These are phyloP conservation scores for Semaprochilodus insignis DNA, from an alignment of 2,797 vertebrate species.

Conservation along the genomic window DNA sequence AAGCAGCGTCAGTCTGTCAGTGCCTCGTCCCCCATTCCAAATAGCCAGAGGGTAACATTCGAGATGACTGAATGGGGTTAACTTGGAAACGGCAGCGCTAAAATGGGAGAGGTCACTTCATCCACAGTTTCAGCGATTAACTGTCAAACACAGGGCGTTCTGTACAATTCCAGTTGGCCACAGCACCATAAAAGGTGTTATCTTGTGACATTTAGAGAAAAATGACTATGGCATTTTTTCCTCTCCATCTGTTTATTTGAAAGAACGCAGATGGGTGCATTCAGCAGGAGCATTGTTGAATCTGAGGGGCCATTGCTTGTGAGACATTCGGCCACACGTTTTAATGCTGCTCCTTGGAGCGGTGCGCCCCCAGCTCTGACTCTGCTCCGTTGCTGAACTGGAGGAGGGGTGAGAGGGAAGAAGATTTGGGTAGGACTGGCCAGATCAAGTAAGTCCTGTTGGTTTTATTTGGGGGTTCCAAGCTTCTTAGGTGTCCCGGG, in stretches of 20 bases:
- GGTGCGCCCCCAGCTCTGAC: neutral
- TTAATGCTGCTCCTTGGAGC: neutral
- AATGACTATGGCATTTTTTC: constrained; percentile 32
- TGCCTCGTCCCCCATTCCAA: constrained; percentile 59
- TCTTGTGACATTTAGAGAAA: constrained; percentile 2
- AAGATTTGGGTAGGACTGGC: constrained; percentile 46
- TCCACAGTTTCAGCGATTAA: neutral
- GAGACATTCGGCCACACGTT: neutral
- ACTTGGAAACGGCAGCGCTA: neutral
- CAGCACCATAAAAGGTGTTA: neutral
- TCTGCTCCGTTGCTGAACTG: neutral
- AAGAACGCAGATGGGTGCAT: neutral
- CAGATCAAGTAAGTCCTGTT: constrained; percentile 55
- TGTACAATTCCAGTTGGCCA: constrained; percentile 32
- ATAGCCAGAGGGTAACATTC: constrained; percentile 56
- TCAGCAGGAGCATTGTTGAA: neutral
- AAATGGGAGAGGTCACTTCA: constrained; percentile 30
- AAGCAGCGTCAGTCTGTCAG: constrained; percentile 71
- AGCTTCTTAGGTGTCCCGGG: constrained; percentile 92
- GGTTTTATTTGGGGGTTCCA: constrained; percentile 85
- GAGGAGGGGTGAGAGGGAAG: constrained; percentile 43
- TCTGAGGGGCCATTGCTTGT: constrained; percentile 8
- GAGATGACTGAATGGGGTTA: constrained; percentile 34
- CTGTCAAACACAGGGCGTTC: constrained; percentile 1
- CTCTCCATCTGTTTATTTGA: constrained; percentile 27